A percentile compares a stretch with the other conserved stretches of the same genome.
These are phyloP conservation scores for Tetheella fluctuosa DNA, from an alignment of 2,888 invertebrate species.

Conservation along the genomic window DNA sequence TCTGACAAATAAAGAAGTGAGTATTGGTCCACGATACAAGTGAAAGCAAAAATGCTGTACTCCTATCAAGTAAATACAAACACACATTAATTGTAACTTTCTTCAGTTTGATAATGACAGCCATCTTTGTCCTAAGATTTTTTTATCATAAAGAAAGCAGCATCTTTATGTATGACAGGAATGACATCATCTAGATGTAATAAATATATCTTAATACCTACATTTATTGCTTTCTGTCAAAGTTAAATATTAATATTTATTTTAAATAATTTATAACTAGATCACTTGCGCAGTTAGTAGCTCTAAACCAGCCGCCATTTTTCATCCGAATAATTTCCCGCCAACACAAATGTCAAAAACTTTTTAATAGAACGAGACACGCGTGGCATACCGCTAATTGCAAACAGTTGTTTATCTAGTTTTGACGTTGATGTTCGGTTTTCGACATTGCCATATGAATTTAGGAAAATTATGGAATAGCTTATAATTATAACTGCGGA, in stretches of 20 bases:
- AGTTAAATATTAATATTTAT: not conserved
- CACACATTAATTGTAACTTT: too few relatives aligned
- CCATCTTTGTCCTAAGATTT: too few relatives aligned
- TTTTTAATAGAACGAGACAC: constrained; percentile 22
- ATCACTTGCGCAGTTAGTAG: not conserved
- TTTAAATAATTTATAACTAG: not conserved
- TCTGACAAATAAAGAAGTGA: too few relatives aligned
- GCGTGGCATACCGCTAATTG: constrained; percentile 16
- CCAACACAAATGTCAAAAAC: constrained; percentile 31
- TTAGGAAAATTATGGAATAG: not conserved
- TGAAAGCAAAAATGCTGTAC: too few relatives aligned
- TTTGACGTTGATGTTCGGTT: constrained; percentile 18
- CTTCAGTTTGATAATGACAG: too few relatives aligned
- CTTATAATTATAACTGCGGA: not conserved
- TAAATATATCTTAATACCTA: not conserved
- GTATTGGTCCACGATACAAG: too few relatives aligned
- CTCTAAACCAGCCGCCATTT: constrained; percentile 16
- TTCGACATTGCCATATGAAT: constrained; percentile 16
- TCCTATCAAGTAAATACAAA: too few relatives aligned
- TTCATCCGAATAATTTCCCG: constrained; percentile 32
- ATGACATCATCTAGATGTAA: not conserved
- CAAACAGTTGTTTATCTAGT: constrained; percentile 20
- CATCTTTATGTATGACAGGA: too few relatives aligned
- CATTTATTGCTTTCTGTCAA: not conserved
- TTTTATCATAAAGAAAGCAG: too few relatives aligned